phyloP scores from a whole-genome alignment of 2,113 vertebrate species.

The Leptobrachium ailaonicum region DNA sequence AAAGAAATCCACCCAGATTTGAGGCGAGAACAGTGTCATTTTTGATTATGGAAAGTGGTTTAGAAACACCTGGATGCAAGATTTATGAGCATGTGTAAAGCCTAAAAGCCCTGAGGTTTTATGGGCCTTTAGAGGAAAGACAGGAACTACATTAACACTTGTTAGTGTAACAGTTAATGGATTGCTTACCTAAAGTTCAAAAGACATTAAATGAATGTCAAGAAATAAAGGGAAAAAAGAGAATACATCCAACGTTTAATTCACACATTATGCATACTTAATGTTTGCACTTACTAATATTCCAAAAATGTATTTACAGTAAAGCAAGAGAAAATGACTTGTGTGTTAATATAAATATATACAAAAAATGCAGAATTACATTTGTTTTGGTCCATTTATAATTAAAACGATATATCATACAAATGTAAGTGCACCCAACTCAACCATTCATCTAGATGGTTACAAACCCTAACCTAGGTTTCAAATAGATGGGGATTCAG shows the following conservation, averaged over 20 bases:
- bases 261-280: conserved; percentile 45
- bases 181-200: conserved; percentile 62
- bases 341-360: too few species aligned
- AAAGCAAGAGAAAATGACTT: too few species aligned
- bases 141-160: conserved; percentile 74
- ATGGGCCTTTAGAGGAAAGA: conserved; percentile 69
- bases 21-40: conserved; percentile 56
- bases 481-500: too few species aligned
- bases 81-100: conserved; percentile 69
- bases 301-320: neutral
- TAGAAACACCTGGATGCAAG: conserved; percentile 73
- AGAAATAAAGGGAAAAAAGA: conserved; percentile 46
- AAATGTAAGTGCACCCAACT: too few species aligned
- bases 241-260: conserved; percentile 49
- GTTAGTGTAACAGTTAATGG: conserved; percentile 66
- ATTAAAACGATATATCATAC: too few species aligned
- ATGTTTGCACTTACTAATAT: conserved; percentile 28
- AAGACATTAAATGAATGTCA: conserved; percentile 55
- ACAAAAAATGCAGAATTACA: too few species aligned
- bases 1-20: conserved; percentile 57
- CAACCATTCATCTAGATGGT: too few species aligned
- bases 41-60: conserved; percentile 63
- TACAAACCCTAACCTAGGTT: too few species aligned
- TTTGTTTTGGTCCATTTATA: too few species aligned
- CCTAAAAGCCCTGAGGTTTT: conserved; percentile 67